Conservation (phyloP, 2,113 vertebrate species). For the Dromaius novaehollandiae region DNA sequence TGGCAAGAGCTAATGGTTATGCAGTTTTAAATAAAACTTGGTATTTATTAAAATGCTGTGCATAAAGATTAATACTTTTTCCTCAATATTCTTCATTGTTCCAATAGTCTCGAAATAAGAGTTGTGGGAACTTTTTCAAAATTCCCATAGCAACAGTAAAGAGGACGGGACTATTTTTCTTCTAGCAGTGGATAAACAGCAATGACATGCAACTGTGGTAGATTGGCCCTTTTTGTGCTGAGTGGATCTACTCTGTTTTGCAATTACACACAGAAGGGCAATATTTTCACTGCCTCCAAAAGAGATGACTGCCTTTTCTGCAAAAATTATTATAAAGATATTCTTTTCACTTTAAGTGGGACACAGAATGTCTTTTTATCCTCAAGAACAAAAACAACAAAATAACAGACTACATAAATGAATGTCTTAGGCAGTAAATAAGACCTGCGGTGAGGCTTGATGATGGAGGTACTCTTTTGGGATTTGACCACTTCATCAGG, state of each 20-base stretch:
- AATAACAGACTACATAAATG: not conserved
- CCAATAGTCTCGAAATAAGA: slow-evolving; percentile 6
- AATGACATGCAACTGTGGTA: not conserved
- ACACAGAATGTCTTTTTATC: not conserved
- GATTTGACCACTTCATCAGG: not conserved
- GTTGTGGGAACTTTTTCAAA: slow-evolving; percentile 19
- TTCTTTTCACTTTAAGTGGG: not conserved
- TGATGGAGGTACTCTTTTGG: not conserved
- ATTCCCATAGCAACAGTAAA: slow-evolving; percentile 64
- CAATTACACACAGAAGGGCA: not conserved
- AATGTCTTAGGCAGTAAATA: not conserved
- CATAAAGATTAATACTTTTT: not conserved
- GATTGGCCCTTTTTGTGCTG: rapidly evolving
- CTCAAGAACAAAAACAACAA: not conserved
- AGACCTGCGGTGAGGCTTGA: not conserved
- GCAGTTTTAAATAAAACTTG: slow-evolving; percentile 28
- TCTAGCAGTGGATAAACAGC: not conserved
- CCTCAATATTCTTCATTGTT: slow-evolving; percentile 49
- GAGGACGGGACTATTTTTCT: slow-evolving; percentile 15
- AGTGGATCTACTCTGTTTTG: not conserved
- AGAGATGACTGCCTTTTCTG: not conserved
- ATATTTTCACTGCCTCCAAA: not conserved
- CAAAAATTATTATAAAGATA: not conserved
- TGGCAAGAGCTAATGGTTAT: not conserved
- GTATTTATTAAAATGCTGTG: slow-evolving; percentile 37